These are phyloP conservation scores for Mesopsocus fuscifrons DNA, from an alignment of 2,888 invertebrate genomes.

Conservation along the genomic window DNA sequence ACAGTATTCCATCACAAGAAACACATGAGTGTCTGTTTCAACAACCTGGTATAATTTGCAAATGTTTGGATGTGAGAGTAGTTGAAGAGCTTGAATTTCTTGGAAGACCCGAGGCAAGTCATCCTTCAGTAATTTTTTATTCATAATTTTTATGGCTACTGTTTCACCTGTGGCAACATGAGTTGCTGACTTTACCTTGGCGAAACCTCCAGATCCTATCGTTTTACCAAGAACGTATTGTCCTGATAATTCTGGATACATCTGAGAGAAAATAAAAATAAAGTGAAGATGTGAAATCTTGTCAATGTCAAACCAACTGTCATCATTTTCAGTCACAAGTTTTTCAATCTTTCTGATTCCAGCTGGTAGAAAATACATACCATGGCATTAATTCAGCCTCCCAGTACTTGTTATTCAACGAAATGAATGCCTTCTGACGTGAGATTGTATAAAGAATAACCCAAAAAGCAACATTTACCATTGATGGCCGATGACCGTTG, in stretches of 20 bases:
- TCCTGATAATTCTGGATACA: conserved; percentile 33
- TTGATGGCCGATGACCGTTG: no score
- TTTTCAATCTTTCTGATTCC: no score
- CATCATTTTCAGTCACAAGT: no score
- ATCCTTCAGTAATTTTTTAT: conserved; percentile 50
- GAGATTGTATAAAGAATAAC: no score
- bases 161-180: conserved; percentile 61
- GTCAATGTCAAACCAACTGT: no score
- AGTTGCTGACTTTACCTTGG: conserved; percentile 59
- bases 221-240: conserved; percentile 47
- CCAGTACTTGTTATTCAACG: no score
- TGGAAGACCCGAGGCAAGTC: conserved; percentile 50
- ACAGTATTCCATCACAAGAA: conserved; percentile 65
- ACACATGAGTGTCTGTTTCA: conserved; percentile 53
- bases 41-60: conserved; percentile 62
- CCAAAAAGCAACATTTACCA: no score
- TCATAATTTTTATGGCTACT: conserved; percentile 69
- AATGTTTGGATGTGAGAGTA: conserved; percentile 49
- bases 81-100: conserved; percentile 54
- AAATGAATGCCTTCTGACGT: no score
- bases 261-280: no score
- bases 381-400: no score
- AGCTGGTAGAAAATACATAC: no score
- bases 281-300: no score
- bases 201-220: conserved; percentile 59